Base-by-base conservation (phyloP, 2,888 invertebrate species). In the Metallyticus violacea region DNA sequence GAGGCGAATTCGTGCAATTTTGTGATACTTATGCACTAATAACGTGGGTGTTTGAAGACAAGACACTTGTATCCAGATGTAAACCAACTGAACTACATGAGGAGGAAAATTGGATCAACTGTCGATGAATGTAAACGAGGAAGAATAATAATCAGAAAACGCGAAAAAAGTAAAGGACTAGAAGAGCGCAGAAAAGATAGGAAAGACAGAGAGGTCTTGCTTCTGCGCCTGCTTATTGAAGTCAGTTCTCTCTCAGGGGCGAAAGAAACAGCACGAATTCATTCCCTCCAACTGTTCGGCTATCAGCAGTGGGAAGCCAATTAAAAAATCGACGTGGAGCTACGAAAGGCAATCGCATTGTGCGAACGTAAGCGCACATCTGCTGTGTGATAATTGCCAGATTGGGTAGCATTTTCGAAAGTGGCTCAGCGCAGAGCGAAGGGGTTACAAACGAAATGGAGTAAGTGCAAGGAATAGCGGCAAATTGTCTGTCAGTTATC, bases 361-460 rank as follows among this genome's bases (percentile, higher is more conserved):
- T 83, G 83, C 83, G 77, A 77, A 83, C 83, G 83, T 83, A 83
- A 83, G 83, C 83, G 25, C 83, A 77, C 83, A 83, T 83, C 83
- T 83, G 83, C 77, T 22, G n/a, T 25, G 28, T 83, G 77, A 83
- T 83, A 83, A 83, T 83, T 83, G 40, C 83, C 83, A 83, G 83
- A 83, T 77, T 83, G 83, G 77, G 83, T 25, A 77, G 83, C 83
- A 76, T 82, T 82, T 82, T 82, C 26, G 26, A 82, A 27, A 40
- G 40, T 15, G 9, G 40, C 9, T 40, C 40, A 9, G 40, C 40
- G 40, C 15, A 22, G 15, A 15, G 40, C 15, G 22, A 62, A 4
- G 15, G 40, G 15, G 15, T 62, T 15, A 62, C 40, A 7, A 62
- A 15, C 40, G 15, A 62, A 22, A 15, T 62, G 40, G 40, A 62